These are phyloP conservation scores for Acrobeloides nanus DNA, from an alignment of 2,888 invertebrate genomes.

Conservation along the genomic window DNA sequence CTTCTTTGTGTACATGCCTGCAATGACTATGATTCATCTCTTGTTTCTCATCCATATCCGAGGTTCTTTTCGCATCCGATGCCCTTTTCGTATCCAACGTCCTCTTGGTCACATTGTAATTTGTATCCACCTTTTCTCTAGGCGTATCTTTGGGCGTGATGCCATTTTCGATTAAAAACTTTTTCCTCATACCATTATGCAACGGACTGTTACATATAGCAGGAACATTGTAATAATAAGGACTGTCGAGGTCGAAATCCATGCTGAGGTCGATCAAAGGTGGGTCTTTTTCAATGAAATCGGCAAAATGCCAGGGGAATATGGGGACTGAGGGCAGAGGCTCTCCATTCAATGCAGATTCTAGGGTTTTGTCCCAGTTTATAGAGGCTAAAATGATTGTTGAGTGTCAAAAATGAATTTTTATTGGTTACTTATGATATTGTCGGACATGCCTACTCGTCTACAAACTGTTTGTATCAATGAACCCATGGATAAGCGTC, in stretches of 20 bases:
- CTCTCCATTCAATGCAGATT: conserved; percentile 33
- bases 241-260: conserved; percentile 38
- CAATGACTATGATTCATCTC: too few species aligned
- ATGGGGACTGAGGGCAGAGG: conserved; percentile 39
- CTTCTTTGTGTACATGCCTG: too few species aligned
- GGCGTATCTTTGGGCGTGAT: too few species aligned
- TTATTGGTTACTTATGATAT: conserved; percentile 32
- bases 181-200: conserved; percentile 16
- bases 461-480: conserved; percentile 49
- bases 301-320: conserved; percentile 50
- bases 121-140: too few species aligned
- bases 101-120: too few species aligned
- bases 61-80: too few species aligned
- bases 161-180: too few species aligned
- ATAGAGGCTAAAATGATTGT: conserved; percentile 32
- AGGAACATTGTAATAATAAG: conserved; percentile 18
- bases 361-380: conserved; percentile 46
- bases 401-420: background rate
- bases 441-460: conserved; percentile 46
- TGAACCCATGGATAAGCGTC: conserved; percentile 39
- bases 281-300: conserved; percentile 47
- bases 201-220: conserved; percentile 21
- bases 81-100: too few species aligned
- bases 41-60: too few species aligned
- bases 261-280: conserved; percentile 48